Percentiles rank a stretch among this genome's conserved stretches.
Evolutionary conservation across 2,797 vertebrate species (phyloP).

Genomic region (Pantherophis alleghaniensis): DNA sequence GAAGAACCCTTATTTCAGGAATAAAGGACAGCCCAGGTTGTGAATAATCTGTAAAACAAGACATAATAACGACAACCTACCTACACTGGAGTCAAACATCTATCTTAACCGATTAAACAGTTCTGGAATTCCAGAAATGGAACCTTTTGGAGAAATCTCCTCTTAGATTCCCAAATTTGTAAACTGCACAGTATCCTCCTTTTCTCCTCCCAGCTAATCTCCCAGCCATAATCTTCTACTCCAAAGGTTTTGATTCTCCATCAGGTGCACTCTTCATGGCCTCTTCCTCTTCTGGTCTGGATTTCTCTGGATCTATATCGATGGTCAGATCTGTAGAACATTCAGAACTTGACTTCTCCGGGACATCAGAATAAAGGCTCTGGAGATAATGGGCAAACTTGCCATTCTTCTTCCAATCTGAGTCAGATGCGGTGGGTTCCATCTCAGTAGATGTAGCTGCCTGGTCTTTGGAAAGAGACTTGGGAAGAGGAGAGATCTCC

Average conservation of each 20-base stretch:
- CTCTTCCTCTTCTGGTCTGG: background rate
- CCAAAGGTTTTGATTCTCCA: background rate
- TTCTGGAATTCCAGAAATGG: background rate
- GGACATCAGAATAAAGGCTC: background rate
- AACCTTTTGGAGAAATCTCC: background rate
- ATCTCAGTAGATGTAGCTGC: background rate
- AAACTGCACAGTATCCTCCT: background rate
- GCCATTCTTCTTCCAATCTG: background rate
- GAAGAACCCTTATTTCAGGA: background rate
- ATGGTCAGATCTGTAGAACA: background rate
- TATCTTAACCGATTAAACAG: background rate
- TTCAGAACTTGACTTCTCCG: background rate
- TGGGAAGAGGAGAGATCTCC: background rate
- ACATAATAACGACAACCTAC: background rate
- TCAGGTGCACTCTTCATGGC: background rate
- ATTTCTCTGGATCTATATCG: background rate
- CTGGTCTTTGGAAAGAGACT: background rate
- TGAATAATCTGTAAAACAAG: background rate
- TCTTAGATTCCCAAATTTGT: background rate
- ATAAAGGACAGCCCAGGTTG: too few species aligned
- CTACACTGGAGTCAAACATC: background rate
- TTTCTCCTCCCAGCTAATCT: background rate
- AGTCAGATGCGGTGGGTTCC: background rate
- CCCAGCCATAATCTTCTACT: background rate
- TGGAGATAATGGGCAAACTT: background rate